Evolutionary conservation across 2,888 invertebrate species (phyloP).

Genomic region (Melinopterus prodromus): DNA sequence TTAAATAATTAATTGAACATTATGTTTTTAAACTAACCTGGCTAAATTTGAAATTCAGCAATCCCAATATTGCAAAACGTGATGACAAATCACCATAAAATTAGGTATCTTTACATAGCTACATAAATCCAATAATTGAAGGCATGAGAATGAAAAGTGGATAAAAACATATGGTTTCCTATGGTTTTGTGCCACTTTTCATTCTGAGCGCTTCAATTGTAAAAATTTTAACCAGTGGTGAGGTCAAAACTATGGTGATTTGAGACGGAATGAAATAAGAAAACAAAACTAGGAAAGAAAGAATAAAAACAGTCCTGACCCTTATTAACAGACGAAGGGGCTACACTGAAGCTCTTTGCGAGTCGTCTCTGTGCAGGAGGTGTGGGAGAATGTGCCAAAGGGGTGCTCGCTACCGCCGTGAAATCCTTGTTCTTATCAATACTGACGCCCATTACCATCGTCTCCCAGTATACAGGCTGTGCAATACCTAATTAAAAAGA

Average conservation of each 20-base stretch:
- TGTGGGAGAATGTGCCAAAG: slow-evolving; percentile 74
- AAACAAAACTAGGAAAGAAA: neutral
- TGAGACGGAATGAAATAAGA: neutral
- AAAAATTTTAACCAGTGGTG: too few relatives aligned
- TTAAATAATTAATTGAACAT: too few relatives aligned
- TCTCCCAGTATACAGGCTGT: slow-evolving; percentile 63
- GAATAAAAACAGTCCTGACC: slow-evolving; percentile 58
- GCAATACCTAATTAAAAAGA: slow-evolving; percentile 60
- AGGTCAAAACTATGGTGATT: neutral
- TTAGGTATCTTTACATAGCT: too few relatives aligned
- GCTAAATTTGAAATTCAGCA: too few relatives aligned
- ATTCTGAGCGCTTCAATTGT: too few relatives aligned
- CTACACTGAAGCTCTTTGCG: slow-evolving; percentile 92
- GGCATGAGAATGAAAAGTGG: too few relatives aligned
- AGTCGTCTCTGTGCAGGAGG: slow-evolving; percentile 88
- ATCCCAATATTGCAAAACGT: too few relatives aligned
- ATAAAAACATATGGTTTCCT: too few relatives aligned
- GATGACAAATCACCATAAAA: too few relatives aligned
- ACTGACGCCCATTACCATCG: slow-evolving; percentile 58
- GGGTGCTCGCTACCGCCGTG: slow-evolving; percentile 44
- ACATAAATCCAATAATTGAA: too few relatives aligned
- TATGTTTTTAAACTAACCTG: too few relatives aligned
- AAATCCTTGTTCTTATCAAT: slow-evolving; percentile 58
- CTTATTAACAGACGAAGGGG: slow-evolving; percentile 74
- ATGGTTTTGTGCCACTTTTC: too few relatives aligned